These are phyloP conservation scores for Lanius ludovicianus DNA, from an alignment of 2,113 vertebrate genomes.

Conservation along the genomic window DNA sequence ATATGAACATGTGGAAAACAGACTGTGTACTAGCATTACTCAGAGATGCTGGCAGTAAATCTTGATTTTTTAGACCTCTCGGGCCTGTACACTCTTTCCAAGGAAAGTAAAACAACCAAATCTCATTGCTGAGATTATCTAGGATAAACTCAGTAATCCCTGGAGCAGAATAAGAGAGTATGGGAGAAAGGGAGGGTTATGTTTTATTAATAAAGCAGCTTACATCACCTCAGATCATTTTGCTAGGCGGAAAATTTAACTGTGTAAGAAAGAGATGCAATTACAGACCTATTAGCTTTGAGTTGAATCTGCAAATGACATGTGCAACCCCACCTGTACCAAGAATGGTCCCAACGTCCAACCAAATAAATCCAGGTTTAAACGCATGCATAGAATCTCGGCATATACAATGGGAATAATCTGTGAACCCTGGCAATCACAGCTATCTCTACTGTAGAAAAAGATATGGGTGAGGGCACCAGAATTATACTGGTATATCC, in stretches of 20 bases:
- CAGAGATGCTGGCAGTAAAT: neutral
- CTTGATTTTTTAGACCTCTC: neutral
- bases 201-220: neutral
- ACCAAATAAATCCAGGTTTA: neutral
- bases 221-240: neutral
- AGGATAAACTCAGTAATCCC: neutral
- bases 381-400: neutral
- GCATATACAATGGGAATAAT: neutral
- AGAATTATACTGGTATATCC: neutral
- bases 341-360: neutral
- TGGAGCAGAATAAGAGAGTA: neutral
- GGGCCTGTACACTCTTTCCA: neutral
- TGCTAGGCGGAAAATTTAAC: neutral
- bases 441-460: neutral
- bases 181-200: neutral
- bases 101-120: neutral
- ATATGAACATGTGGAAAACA: neutral
- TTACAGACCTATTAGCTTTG: neutral
- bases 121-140: conserved; percentile 6
- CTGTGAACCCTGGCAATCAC: neutral
- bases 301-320: neutral
- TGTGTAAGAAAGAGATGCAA: neutral
- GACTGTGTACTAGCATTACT: neutral
- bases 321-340: neutral
- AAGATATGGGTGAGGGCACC: neutral